These are phyloP conservation scores for Nothobranchius furzeri DNA, from an alignment of 2,113 vertebrate genomes.

Conservation along the genomic window DNA sequence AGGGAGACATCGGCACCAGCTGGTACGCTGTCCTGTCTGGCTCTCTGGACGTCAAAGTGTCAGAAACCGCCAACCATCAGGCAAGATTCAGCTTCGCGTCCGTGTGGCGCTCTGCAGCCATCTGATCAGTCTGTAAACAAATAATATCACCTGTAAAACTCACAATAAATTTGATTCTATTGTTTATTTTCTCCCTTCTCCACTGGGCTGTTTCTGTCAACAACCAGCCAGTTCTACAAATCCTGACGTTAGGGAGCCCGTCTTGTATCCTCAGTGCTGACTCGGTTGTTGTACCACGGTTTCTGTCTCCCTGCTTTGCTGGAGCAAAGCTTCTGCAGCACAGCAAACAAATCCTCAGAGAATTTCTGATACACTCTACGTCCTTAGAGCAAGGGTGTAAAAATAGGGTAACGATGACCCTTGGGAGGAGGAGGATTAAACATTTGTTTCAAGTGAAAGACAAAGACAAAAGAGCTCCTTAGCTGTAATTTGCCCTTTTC, in stretches of 20 bases:
- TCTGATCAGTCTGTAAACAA: neutral
- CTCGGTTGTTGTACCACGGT: slow-evolving; percentile 38
- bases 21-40: slow-evolving; percentile 98
- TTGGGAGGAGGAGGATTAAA: slow-evolving; percentile 18
- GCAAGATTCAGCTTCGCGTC: slow-evolving; percentile 67
- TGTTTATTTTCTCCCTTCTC: neutral
- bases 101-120: neutral
- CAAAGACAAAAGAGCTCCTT: slow-evolving; percentile 45
- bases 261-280: slow-evolving; percentile 19
- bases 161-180: neutral
- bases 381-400: slow-evolving; percentile 19
- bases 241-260: neutral
- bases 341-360: slow-evolving; percentile 33
- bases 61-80: slow-evolving; percentile 97
- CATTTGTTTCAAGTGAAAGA: slow-evolving; percentile 48
- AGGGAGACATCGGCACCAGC: slow-evolving; percentile 96
- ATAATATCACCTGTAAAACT: neutral
- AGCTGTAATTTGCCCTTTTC: slow-evolving; percentile 52
- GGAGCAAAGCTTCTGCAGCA: slow-evolving; percentile 31
- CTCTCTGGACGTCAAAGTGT: slow-evolving; percentile 97
- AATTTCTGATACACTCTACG: slow-evolving; percentile 1
- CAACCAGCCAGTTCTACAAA: neutral
- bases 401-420: slow-evolving; percentile 35
- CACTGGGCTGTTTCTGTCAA: neutral
- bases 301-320: slow-evolving; percentile 24